Evolutionary conservation across 2,113 vertebrate genomes (phyloP).

Genomic region (Podarcis muralis): DNA sequence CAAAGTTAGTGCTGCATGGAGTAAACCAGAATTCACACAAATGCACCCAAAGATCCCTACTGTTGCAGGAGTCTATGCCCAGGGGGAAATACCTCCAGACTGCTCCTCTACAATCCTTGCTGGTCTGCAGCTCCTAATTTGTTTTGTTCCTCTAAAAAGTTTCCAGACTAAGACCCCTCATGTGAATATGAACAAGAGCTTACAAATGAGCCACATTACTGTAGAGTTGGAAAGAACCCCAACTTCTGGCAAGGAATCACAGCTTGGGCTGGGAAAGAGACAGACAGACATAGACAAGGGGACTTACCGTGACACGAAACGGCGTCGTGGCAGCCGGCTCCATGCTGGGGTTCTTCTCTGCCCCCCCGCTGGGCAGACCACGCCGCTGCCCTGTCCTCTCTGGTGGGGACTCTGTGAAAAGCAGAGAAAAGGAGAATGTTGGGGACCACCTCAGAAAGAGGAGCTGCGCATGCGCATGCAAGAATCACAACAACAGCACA

Average conservation of each 20-base stretch:
- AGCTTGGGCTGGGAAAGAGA: too few relatives aligned
- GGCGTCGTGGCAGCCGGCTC: constrained; percentile 86
- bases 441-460: neutral
- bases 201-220: too few relatives aligned
- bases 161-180: neutral
- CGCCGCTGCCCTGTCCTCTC: constrained; percentile 91
- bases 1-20: neutral
- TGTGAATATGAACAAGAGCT: neutral
- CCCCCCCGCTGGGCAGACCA: constrained; percentile 88
- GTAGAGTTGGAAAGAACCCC: too few relatives aligned
- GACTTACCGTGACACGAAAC: constrained; percentile 93
- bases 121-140: neutral
- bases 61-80: neutral
- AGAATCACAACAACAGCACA: neutral
- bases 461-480: neutral
- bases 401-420: constrained; percentile 89
- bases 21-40: neutral
- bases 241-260: too few relatives aligned
- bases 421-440: neutral
- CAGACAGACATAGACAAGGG: neutral
- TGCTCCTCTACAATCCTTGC: neutral
- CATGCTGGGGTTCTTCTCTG: constrained; percentile 88
- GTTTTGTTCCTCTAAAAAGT: neutral
- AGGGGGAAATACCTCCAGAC: neutral
- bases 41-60: too few relatives aligned